These are phyloP conservation scores for Eulemur coronatus DNA, from an alignment of 2,797 vertebrate genomes.

Conservation along the genomic window DNA sequence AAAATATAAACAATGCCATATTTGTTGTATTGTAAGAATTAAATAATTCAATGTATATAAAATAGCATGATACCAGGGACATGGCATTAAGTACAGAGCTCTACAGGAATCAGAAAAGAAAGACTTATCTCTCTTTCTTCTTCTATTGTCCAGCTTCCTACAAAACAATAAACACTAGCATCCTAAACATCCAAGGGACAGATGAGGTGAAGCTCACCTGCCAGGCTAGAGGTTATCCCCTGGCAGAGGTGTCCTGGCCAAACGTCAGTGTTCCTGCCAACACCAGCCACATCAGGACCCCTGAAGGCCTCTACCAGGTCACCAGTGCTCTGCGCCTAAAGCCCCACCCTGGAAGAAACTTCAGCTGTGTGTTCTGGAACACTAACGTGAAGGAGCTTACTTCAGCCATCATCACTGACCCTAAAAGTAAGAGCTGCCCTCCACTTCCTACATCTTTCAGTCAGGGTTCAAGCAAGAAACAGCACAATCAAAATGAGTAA, in stretches of 20 bases:
- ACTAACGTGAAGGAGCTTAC: conserved; percentile 72
- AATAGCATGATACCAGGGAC: not conserved
- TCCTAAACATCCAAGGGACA: conserved; percentile 64
- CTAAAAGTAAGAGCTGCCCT: conserved; percentile 83
- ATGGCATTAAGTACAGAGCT: not conserved
- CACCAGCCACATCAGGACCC: conserved; percentile 74
- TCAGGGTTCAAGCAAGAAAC: not conserved
- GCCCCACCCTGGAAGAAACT: conserved; percentile 82
- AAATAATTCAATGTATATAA: not conserved
- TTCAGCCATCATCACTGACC: conserved; percentile 79
- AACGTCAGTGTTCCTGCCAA: conserved; percentile 74
- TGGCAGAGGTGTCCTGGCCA: conserved; percentile 86
- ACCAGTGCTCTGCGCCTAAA: conserved; percentile 85
- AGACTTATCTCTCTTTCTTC: conserved; percentile 25
- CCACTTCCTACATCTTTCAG: not conserved
- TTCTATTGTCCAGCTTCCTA: conserved; percentile 81
- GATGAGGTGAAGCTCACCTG: conserved; percentile 86
- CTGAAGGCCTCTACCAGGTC: conserved; percentile 86
- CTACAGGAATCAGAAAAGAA: conserved; percentile 8
- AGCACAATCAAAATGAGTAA: not conserved
- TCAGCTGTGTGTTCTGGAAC: conserved; percentile 88
- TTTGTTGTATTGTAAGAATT: not conserved
- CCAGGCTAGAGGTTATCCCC: conserved; percentile 89
- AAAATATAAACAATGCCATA: not conserved
- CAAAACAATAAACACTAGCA: conserved; percentile 76